Conservation (phyloP, 2,797 vertebrate species). For the Malacoctenus gilli region DNA sequence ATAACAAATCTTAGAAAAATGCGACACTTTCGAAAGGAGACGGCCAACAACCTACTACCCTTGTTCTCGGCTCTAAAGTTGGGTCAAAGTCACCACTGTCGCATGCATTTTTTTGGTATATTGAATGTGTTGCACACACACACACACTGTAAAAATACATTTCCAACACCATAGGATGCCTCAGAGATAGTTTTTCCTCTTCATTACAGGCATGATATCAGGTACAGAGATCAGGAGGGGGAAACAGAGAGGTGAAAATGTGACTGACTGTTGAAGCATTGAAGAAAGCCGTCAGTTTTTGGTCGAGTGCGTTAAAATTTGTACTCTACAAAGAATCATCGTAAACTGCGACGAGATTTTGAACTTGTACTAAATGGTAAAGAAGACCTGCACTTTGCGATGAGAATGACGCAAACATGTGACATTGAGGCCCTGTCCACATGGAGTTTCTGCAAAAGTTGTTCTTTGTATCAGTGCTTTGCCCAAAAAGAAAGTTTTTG, state of each 20-base stretch:
- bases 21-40: constrained; percentile 6
- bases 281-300: neutral
- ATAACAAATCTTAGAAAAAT: constrained; percentile 63
- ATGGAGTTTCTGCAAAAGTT: no score
- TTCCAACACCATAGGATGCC: constrained; percentile 8
- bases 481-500: no score
- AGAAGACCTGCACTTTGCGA: no score
- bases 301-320: neutral
- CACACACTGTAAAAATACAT: constrained; percentile 2
- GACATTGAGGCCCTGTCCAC: no score
- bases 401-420: no score
- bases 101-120: constrained; percentile 36
- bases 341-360: neutral
- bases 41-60: neutral
- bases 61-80: no score
- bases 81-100: no score
- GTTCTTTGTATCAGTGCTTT: no score
- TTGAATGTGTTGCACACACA: constrained; percentile 18
- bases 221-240: neutral
- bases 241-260: constrained; percentile 62
- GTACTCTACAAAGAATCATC: neutral
- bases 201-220: neutral
- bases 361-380: no score
- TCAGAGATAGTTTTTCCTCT: constrained; percentile 9
- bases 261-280: constrained; percentile 15